A percentile compares a stretch with the other conserved stretches of the same genome.
phyloP scores from a whole-genome alignment of 1,140 invertebrate species.

The Aporrectodea caliginosa region DNA sequence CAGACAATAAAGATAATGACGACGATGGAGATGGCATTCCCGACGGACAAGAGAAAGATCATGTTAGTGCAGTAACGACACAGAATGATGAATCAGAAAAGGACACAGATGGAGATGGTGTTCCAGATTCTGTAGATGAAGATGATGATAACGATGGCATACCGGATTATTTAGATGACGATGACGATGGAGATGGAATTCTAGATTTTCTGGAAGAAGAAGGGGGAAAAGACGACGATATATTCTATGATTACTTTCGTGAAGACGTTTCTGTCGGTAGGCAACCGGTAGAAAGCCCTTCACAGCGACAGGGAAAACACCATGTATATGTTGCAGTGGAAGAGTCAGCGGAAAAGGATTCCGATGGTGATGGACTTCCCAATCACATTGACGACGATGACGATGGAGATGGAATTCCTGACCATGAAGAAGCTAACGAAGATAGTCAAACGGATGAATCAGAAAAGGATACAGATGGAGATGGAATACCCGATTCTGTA shows the following conservation, averaged over 20 bases:
- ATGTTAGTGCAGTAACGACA: neutral
- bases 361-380: conserved; percentile 31
- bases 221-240: neutral
- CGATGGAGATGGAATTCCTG: conserved; percentile 33
- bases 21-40: conserved; percentile 27
- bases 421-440: conserved; percentile 29
- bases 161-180: conserved; percentile 19
- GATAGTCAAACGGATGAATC: conserved; percentile 17
- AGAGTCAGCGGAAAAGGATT: neutral
- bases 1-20: conserved; percentile 19
- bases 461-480: conserved; percentile 19
- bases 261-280: neutral
- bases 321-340: neutral
- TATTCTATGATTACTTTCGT: neutral
- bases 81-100: neutral
- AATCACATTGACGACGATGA: conserved; percentile 30
- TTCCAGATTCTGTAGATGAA: conserved; percentile 33
- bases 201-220: conserved; percentile 33
- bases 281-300: neutral
- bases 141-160: conserved; percentile 33
- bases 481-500: conserved; percentile 19
- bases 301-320: neutral
- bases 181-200: conserved; percentile 32
- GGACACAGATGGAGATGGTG: conserved; percentile 33
- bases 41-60: conserved; percentile 10